Percentiles rank a stretch among this genome's conserved stretches.
Evolutionary conservation across 2,797 vertebrate genomes (phyloP).

Genomic region (Ctenosaura bakeri): DNA sequence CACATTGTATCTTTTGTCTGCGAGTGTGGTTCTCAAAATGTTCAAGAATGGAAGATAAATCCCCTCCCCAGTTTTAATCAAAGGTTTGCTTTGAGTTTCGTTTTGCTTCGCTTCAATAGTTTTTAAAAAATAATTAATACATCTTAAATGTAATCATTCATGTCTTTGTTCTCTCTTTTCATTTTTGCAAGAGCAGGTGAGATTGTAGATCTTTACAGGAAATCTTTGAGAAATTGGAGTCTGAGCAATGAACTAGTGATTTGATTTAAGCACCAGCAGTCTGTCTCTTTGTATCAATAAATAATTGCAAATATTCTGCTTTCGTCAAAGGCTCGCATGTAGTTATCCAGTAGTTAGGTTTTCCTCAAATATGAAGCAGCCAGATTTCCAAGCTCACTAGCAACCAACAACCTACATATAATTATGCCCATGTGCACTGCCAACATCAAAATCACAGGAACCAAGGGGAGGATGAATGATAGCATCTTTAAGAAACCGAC

Average conservation of each 20-base stretch:
- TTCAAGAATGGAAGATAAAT: conserved; percentile 25
- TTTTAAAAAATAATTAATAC: conserved; percentile 46
- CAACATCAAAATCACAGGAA: not conserved
- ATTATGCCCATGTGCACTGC: conserved; percentile 1
- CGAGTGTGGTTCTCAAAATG: conserved; percentile 64
- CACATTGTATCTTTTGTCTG: conserved; percentile 46
- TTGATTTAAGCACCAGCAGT: conserved; percentile 41
- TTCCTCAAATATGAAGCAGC: not conserved
- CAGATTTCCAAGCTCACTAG: not conserved
- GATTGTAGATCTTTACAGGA: conserved; percentile 23
- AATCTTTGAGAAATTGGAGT: conserved; percentile 36
- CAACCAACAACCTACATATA: conserved; percentile 7
- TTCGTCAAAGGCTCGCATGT: not conserved
- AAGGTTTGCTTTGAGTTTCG: conserved; percentile 65
- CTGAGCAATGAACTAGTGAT: conserved; percentile 35
- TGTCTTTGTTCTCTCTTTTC: conserved; percentile 29
- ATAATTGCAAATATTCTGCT: conserved; percentile 44
- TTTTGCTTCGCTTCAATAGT: conserved; percentile 51
- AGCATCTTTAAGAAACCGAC: conserved; percentile 32
- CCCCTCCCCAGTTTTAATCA: conserved; percentile 55
- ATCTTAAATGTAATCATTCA: conserved; percentile 58
- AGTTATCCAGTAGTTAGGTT: conserved; percentile 1
- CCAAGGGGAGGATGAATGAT: not conserved
- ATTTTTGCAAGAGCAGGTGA: conserved; percentile 32
- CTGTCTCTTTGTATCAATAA: conserved; percentile 5